phyloP scores from a whole-genome alignment of 23 tunicate species.

The Phallusia fumigata region DNA sequence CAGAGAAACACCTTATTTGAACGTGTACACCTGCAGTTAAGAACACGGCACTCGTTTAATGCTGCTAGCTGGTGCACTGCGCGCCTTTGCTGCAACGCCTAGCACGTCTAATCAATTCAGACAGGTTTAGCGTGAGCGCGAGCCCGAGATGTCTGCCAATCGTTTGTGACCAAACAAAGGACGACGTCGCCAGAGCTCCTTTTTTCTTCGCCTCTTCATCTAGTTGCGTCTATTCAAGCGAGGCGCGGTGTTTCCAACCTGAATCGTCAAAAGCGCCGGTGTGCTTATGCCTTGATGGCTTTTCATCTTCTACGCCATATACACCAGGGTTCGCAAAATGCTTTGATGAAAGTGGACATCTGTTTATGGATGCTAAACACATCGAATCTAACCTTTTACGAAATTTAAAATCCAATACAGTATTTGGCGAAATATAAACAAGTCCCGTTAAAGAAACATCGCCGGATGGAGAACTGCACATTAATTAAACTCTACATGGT shows the following conservation, averaged over 20 bases:
- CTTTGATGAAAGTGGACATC: too few species aligned
- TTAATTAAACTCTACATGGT: too few species aligned
- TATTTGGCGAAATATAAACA: too few species aligned
- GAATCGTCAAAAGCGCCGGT: not conserved
- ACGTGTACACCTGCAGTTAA: not conserved
- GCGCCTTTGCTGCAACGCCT: not conserved
- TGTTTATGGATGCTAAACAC: too few species aligned
- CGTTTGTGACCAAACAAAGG: constrained; percentile 15
- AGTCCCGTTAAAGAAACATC: too few species aligned
- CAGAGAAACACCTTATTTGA: constrained; percentile 11
- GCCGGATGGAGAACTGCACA: too few species aligned
- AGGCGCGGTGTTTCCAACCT: not conserved
- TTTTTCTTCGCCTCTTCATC: not conserved
- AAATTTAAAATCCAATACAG: too few species aligned
- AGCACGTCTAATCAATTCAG: not conserved
- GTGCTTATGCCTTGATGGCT: too few species aligned
- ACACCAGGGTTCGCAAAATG: too few species aligned
- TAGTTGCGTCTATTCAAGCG: not conserved
- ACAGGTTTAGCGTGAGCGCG: constrained; percentile 2
- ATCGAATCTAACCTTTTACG: too few species aligned
- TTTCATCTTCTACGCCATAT: too few species aligned
- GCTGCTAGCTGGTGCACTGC: not conserved
- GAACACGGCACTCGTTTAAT: not conserved
- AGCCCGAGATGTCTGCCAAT: not conserved
- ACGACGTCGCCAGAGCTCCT: not conserved